Evolutionary conservation across 2,797 vertebrate genomes (phyloP).

Genomic region (Salarias fasciatus): DNA sequence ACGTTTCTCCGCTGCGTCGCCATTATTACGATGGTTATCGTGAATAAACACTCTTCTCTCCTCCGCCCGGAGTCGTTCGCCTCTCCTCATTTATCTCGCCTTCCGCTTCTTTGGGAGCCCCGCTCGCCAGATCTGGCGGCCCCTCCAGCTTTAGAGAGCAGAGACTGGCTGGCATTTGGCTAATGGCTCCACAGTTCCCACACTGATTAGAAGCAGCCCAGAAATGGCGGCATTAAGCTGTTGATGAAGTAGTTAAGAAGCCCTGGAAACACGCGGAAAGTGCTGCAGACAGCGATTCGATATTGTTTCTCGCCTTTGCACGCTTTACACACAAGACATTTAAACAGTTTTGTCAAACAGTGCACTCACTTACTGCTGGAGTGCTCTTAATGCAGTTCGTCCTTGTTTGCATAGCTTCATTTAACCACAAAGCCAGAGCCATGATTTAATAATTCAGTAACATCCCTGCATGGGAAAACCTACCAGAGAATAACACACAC

Average conservation of each 20-base stretch:
- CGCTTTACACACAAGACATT: conserved; percentile 35
- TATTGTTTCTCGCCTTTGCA: conserved; percentile 45
- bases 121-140: conserved; percentile 27
- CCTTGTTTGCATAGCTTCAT: conserved; percentile 64
- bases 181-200: conserved; percentile 45
- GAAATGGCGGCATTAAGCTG: conserved; percentile 30
- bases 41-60: conserved; percentile 17
- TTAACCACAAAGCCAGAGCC: conserved; percentile 56
- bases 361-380: conserved; percentile 37
- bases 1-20: neutral
- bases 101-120: conserved; percentile 25
- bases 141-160: conserved; percentile 30
- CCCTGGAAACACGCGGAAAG: conserved; percentile 38
- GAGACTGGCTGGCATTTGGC: conserved; percentile 46
- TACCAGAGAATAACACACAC: conserved; percentile 20
- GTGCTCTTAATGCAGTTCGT: conserved; percentile 49
- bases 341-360: conserved; percentile 51
- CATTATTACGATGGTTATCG: neutral
- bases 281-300: conserved; percentile 47
- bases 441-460: conserved; percentile 63
- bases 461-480: conserved; percentile 35
- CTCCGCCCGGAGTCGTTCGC: conserved; percentile 20
- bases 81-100: conserved; percentile 39
- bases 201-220: conserved; percentile 47
- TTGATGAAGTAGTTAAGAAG: conserved; percentile 50